These are phyloP conservation scores for Ichneumoninae sp. DNA, from an alignment of 2,888 invertebrate genomes.

Conservation along the genomic window DNA sequence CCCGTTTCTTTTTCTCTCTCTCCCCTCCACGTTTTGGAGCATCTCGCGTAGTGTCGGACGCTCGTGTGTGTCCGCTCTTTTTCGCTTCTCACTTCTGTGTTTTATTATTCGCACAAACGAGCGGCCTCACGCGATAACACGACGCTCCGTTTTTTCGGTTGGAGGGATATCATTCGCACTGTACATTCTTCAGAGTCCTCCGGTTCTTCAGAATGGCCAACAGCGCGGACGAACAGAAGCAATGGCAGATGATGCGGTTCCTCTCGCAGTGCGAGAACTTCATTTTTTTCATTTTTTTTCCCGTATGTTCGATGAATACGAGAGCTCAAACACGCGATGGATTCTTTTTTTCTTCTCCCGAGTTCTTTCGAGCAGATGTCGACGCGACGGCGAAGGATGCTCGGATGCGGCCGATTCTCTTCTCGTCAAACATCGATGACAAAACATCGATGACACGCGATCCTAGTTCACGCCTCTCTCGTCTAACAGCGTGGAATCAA, in stretches of 20 bases:
- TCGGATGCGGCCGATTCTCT: background rate
- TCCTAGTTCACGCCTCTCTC: constrained; percentile 8
- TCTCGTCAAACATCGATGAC: background rate
- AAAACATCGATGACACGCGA: constrained; percentile 26
- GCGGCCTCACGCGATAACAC: constrained; percentile 58
- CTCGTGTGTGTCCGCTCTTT: background rate
- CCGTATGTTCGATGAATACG: constrained; percentile 11
- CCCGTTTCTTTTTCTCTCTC: constrained; percentile 44
- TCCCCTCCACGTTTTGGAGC: constrained; percentile 21
- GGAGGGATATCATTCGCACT: constrained; percentile 47
- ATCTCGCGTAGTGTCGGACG: background rate
- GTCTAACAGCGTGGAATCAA: background rate
- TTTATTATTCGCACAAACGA: constrained; percentile 45
- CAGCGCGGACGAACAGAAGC: constrained; percentile 26
- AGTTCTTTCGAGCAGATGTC: constrained; percentile 20
- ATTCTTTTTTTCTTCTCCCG: background rate
- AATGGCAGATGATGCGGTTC: constrained; percentile 46
- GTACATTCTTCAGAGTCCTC: background rate
- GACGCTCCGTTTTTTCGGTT: constrained; percentile 14
- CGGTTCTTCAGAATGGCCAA: constrained; percentile 16
- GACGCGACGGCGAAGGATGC: constrained; percentile 11
- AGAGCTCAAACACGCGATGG: constrained; percentile 48
- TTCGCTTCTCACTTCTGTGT: constrained; percentile 22
- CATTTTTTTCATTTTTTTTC: constrained; percentile 4
- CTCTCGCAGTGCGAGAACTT: constrained; percentile 23